Evolutionary conservation across 2,113 vertebrate genomes (phyloP).

Genomic region (Mugil cephalus): DNA sequence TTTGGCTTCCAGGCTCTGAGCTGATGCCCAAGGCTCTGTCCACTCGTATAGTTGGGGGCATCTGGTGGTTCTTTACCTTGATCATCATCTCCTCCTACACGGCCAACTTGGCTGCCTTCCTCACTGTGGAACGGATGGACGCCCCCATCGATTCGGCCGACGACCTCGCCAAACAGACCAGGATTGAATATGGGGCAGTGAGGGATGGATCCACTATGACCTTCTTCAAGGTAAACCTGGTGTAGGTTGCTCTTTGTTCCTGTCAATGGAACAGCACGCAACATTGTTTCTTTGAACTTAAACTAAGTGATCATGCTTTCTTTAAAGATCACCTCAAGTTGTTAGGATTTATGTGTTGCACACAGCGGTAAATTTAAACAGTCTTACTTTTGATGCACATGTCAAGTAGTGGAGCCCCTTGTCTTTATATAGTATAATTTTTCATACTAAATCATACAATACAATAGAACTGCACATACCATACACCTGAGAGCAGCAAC

Average conservation of each 20-base stretch:
- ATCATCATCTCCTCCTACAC: slow-evolving; percentile 99
- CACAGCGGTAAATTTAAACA: no score
- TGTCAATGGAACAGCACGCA: neutral
- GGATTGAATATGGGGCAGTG: slow-evolving; percentile 97
- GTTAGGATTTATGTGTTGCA: no score
- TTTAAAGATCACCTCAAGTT: no score
- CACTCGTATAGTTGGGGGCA: slow-evolving; percentile 97
- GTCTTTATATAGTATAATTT: no score
- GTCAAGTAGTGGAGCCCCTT: no score
- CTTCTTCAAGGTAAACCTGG: slow-evolving; percentile 93
- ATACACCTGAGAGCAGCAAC: no score
- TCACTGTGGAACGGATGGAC: slow-evolving; percentile 98
- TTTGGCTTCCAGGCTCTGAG: slow-evolving; percentile 91
- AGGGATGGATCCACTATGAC: slow-evolving; percentile 98
- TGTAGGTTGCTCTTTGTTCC: neutral
- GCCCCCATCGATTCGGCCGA: slow-evolving; percentile 97
- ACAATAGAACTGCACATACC: no score
- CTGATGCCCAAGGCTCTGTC: slow-evolving; percentile 99
- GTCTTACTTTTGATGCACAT: no score
- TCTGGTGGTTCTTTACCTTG: slow-evolving; percentile 99
- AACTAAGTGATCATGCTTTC: no score
- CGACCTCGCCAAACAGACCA: slow-evolving; percentile 97
- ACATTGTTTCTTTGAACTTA: no score
- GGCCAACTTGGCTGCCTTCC: slow-evolving; percentile 97
- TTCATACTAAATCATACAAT: no score